These are phyloP conservation scores for Ranitomeya variabilis DNA, from an alignment of 2,113 vertebrate species.

Conservation along the genomic window DNA sequence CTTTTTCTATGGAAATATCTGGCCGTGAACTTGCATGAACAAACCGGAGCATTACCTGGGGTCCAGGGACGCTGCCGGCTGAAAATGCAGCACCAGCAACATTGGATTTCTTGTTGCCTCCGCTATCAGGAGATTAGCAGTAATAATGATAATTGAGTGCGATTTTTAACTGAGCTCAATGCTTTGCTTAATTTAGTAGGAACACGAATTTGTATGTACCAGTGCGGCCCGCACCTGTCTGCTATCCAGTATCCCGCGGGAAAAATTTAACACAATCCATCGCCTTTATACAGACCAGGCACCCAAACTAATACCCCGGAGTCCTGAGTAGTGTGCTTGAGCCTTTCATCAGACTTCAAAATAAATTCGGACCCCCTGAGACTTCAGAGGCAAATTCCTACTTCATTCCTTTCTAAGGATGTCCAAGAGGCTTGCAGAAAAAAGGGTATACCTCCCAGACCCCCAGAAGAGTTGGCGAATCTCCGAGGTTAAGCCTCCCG, in stretches of 20 bases:
- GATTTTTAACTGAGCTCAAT: conserved; percentile 29
- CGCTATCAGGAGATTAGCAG: conserved; percentile 13
- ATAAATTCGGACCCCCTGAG: no score
- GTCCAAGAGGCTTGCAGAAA: no score
- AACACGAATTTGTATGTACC: not conserved
- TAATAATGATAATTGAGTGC: conserved; percentile 29
- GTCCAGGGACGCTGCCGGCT: conserved; percentile 44
- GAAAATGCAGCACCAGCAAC: conserved; percentile 39
- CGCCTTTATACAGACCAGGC: no score
- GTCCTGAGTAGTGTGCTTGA: no score
- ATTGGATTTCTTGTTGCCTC: conserved; percentile 4
- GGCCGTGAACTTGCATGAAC: conserved; percentile 42
- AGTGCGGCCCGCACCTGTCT: not conserved
- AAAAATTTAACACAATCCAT: not conserved
- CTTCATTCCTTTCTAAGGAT: no score
- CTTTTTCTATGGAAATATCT: conserved; percentile 39
- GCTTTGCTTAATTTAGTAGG: conserved; percentile 8
- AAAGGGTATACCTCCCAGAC: no score
- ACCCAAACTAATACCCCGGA: no score
- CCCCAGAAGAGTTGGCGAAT: no score
- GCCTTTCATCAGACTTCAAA: no score
- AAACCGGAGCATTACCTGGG: conserved; percentile 22
- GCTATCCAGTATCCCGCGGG: not conserved
- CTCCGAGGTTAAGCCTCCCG: no score
- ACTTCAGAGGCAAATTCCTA: no score